Evolutionary conservation across 2,113 vertebrate species (phyloP).

Genomic region (Leucoraja erinaceus): DNA sequence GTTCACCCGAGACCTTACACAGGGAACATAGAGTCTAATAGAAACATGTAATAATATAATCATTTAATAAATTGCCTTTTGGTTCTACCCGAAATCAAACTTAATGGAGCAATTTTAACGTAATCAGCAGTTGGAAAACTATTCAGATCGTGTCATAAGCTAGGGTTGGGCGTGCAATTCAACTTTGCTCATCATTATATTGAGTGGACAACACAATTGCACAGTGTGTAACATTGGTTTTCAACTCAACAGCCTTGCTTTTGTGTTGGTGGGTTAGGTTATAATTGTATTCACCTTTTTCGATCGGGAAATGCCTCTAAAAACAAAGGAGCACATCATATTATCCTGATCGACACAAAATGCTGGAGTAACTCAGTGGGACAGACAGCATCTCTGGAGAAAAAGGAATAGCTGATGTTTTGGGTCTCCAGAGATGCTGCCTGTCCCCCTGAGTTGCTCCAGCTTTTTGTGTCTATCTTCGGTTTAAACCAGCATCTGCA

Average conservation of each 20-base stretch:
- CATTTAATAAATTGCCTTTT: background rate
- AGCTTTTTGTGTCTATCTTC: no score
- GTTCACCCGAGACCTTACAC: background rate
- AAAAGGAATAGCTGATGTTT: no score
- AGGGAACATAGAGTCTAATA: background rate
- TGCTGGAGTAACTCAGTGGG: no score
- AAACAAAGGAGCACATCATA: background rate
- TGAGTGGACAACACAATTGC: background rate
- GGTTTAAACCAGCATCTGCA: no score
- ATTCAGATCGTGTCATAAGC: background rate
- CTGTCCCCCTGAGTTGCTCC: no score
- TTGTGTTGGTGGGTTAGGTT: background rate
- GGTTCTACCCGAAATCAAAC: background rate
- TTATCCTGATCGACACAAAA: no score
- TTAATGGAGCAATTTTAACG: background rate
- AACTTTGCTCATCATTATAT: background rate
- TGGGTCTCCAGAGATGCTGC: no score
- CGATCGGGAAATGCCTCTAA: background rate
- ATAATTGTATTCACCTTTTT: background rate
- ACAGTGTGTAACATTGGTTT: background rate
- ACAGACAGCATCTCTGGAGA: no score
- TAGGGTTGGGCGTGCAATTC: background rate
- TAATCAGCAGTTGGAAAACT: background rate
- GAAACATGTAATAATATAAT: background rate
- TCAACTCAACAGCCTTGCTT: background rate